Evolutionary conservation across 2,888 invertebrate species (phyloP).

Genomic region (Miltochrista miniata): DNA sequence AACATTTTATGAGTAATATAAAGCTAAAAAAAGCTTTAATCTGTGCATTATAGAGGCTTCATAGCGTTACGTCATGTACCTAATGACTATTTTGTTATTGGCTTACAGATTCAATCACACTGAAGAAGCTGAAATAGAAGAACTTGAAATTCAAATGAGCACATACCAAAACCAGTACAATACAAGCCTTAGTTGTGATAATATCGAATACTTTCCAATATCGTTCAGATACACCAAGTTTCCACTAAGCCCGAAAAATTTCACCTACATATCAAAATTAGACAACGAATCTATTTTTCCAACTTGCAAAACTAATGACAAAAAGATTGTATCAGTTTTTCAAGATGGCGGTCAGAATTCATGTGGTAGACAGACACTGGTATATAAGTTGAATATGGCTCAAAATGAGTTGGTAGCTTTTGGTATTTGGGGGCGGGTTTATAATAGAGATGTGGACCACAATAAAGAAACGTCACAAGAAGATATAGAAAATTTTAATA

Average conservation of each 20-base stretch:
- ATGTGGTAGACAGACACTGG: constrained; percentile 38
- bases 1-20: too few species aligned
- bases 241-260: constrained; percentile 66
- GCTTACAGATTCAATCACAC: constrained; percentile 71
- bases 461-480: constrained; percentile 45
- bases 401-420: constrained; percentile 75
- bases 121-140: constrained; percentile 63
- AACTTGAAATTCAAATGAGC: constrained; percentile 71
- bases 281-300: constrained; percentile 7
- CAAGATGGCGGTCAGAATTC: constrained; percentile 19
- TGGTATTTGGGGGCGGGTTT: constrained; percentile 74
- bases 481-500: constrained; percentile 51
- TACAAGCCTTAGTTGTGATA: constrained; percentile 56
- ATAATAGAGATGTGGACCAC: constrained; percentile 69
- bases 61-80: too few species aligned
- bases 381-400: constrained; percentile 54
- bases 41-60: too few species aligned
- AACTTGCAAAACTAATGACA: constrained; percentile 12
- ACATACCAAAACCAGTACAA: constrained; percentile 63
- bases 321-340: constrained; percentile 15
- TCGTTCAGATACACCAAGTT: constrained; percentile 75
- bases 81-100: too few species aligned
- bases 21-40: too few species aligned
- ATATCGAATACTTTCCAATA: constrained; percentile 75
- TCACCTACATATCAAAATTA: constrained; percentile 31